A percentile compares a stretch with the other conserved stretches of the same genome.
Conservation (phyloP, 2,797 vertebrate species). For the Syndactyla subalaris region DNA sequence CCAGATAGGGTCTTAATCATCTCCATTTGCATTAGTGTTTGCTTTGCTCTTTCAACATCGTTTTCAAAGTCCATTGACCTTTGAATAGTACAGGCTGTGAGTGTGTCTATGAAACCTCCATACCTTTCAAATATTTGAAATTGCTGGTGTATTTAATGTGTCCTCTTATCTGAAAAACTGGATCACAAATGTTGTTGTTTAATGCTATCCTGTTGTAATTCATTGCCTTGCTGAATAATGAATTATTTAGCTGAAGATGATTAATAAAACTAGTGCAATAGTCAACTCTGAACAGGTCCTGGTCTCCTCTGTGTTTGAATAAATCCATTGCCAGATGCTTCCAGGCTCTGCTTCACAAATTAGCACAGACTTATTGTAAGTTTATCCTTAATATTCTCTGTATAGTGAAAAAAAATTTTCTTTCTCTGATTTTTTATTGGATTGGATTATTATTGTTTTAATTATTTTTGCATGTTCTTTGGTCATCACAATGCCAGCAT, state of each 20-base stretch:
- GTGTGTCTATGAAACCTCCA: not conserved
- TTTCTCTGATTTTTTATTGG: not conserved
- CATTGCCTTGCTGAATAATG: not conserved
- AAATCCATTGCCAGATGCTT: not conserved
- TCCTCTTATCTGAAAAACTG: not conserved
- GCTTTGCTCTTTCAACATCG: conserved; percentile 37
- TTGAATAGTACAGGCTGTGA: not conserved
- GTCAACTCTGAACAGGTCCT: not conserved
- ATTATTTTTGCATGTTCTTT: not conserved
- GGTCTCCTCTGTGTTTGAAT: not conserved
- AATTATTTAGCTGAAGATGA: not conserved
- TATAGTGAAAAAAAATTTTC: not conserved
- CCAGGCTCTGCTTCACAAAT: not conserved
- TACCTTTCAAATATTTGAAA: conserved; percentile 2
- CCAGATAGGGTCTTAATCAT: not conserved
- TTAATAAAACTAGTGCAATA: not conserved
- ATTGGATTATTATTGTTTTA: not conserved
- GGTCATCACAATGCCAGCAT: not conserved
- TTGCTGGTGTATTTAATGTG: not conserved
- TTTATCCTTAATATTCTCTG: not conserved
- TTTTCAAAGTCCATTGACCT: conserved; percentile 27
- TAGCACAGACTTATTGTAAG: not conserved
- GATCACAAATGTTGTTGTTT: not conserved
- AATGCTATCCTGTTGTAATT: not conserved
- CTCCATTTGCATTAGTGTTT: conserved; percentile 27